These are phyloP conservation scores for Agrotis puta DNA, from an alignment of 2,888 invertebrate species.

Conservation along the genomic window DNA sequence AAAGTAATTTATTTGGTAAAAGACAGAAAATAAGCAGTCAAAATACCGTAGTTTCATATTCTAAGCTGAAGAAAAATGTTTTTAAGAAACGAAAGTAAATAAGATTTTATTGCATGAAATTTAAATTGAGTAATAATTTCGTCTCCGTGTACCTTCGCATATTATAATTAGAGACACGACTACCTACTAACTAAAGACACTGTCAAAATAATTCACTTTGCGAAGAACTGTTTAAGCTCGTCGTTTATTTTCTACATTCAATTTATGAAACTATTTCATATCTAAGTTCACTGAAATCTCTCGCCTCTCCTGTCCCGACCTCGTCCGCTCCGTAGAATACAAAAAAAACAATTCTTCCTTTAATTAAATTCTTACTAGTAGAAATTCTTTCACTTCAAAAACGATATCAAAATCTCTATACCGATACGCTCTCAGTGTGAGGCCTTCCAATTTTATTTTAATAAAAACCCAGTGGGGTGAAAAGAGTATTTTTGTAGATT, in stretches of 20 bases:
- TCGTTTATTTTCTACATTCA: neutral
- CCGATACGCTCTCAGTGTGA: neutral
- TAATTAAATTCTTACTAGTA: slow-evolving; percentile 34
- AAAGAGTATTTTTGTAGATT: slow-evolving; percentile 54
- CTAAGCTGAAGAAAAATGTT: too few species aligned
- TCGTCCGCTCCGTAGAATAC: neutral
- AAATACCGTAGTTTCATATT: too few species aligned
- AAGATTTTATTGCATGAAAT: too few species aligned
- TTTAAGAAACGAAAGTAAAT: too few species aligned
- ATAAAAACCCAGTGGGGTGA: slow-evolving; percentile 16
- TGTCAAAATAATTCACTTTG: too few species aligned
- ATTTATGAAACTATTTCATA: slow-evolving; percentile 25
- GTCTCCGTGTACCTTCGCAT: too few species aligned
- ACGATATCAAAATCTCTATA: slow-evolving; percentile 17
- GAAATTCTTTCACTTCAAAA: slow-evolving; percentile 20
- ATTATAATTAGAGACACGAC: too few species aligned
- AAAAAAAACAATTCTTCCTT: slow-evolving; percentile 15
- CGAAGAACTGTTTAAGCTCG: too few species aligned
- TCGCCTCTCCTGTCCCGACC: neutral
- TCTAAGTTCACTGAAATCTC: slow-evolving; percentile 12
- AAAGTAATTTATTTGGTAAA: too few species aligned
- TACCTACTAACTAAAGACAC: too few species aligned
- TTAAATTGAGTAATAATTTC: too few species aligned
- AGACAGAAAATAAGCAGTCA: too few species aligned
- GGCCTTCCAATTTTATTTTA: slow-evolving; percentile 34